These are phyloP conservation scores for Ataeniobius toweri DNA, from an alignment of 2,797 vertebrate genomes.

Conservation along the genomic window DNA sequence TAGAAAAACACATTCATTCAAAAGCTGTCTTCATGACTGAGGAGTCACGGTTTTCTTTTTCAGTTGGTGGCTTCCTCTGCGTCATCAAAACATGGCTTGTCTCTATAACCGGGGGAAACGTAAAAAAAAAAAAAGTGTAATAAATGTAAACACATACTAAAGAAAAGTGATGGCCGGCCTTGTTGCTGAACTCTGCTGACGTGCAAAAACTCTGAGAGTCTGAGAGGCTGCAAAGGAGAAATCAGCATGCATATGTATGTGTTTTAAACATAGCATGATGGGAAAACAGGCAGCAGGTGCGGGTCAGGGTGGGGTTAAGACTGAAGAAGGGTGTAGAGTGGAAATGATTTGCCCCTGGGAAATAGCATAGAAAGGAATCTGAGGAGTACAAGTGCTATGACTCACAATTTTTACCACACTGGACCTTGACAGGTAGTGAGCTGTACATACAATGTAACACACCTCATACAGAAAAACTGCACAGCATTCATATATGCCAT, in stretches of 20 bases:
- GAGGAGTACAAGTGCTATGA: conserved; percentile 46
- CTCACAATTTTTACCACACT: conserved; percentile 35
- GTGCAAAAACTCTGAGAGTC: conserved; percentile 36
- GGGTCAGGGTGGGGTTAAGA: conserved; percentile 36
- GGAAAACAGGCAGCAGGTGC: conserved; percentile 42
- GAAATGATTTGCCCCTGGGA: conserved; percentile 34
- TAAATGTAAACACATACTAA: conserved; percentile 37
- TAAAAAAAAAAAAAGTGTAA: conserved; percentile 20
- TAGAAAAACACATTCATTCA: conserved; percentile 28
- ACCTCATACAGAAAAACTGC: conserved; percentile 29
- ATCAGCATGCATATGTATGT: conserved; percentile 17
- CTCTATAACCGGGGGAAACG: conserved; percentile 11
- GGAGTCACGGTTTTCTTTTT: conserved; percentile 44
- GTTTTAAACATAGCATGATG: conserved; percentile 13
- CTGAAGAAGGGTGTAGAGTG: conserved; percentile 17
- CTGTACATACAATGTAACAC: conserved; percentile 22
- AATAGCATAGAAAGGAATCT: conserved; percentile 19
- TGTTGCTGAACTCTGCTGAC: conserved; percentile 50
- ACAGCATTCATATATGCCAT: conserved; percentile 8
- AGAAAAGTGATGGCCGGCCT: conserved; percentile 44
- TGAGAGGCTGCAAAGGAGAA: conserved; percentile 18
- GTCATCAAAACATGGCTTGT: conserved; percentile 36
- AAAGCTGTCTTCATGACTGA: conserved; percentile 15
- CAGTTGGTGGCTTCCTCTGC: conserved; percentile 14
- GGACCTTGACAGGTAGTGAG: conserved; percentile 42